Base-by-base conservation (phyloP, 2,888 invertebrate genomes). In the Sipha maydis region DNA sequence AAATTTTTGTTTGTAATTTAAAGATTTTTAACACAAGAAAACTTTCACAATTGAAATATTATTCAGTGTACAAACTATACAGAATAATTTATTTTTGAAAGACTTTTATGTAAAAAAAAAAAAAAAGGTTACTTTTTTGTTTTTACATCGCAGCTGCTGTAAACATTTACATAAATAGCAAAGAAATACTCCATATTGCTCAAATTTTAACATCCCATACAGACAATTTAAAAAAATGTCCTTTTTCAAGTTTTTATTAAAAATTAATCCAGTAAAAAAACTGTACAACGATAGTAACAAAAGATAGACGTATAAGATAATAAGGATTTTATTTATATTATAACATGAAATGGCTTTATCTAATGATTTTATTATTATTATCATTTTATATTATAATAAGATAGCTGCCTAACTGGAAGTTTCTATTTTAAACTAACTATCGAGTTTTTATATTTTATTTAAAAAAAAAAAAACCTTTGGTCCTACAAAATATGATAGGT, bases 111-210 rank as follows among this genome's bases (percentile, higher is more conserved):
- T 61, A 61, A 61, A 61, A 61, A 61, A 76, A 76, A 61, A 61
- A 61, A 61, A 61, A 76, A 76, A 61, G 21, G 28, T 61, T 11
- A 14, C 75, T 25, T 17, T 28, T 84, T 84, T 84, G 54, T 21
- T 83, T 84, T 76, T 61, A 67, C 28, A 84, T 84, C 21, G 28
- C 76, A 76, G 56, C 56, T 67, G 84, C 76, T 84, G 41, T 84
- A 84, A 83, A 76, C 76, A 84, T 84, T 84, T 76, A 84, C 56
- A 84, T 84, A 83, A 83, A 83, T 71, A n/a, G 71, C 54, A 54
- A 9, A 73, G 25, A 83, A 73, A 54, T 31, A 69, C 67, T 17
- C 67, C 34, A n/a, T 21, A 73, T 34, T 34, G 54, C 54, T 73
- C 73, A 21, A 83, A 54, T 54, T 71, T 83, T 71, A 48, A 71